Percentiles rank a stretch among this genome's conserved stretches.
phyloP scores from a whole-genome alignment of 92 coral and sea anemone species.

The Actinostola sp. region DNA sequence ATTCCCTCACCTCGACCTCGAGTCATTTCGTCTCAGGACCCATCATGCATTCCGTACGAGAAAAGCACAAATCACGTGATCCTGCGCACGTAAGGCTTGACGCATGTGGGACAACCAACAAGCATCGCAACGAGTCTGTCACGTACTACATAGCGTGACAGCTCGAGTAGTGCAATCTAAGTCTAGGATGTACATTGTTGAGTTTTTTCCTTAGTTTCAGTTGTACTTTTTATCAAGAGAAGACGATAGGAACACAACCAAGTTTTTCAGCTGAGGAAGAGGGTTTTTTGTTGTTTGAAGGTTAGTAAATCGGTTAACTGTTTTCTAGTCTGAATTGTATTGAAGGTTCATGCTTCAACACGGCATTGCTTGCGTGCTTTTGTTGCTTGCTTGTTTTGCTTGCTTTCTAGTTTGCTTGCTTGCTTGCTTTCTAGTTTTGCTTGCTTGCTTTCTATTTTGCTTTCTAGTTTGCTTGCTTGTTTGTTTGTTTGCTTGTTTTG shows the following conservation, averaged over 20 bases:
- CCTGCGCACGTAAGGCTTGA: conserved; percentile 66
- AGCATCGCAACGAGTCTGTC: conserved; percentile 43
- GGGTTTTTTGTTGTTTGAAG: conserved; percentile 75
- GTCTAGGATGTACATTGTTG: conserved; percentile 54
- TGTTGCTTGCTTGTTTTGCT: too few relatives aligned
- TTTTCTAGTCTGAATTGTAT: too few relatives aligned
- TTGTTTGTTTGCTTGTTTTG: too few relatives aligned
- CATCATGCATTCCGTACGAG: conserved; percentile 49
- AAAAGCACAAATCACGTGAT: conserved; percentile 46
- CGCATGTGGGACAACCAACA: conserved; percentile 69
- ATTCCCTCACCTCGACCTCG: conserved; percentile 51
- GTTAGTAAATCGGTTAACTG: conserved; percentile 24
- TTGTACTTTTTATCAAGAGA: conserved; percentile 61
- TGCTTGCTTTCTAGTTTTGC: too few relatives aligned
- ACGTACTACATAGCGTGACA: conserved; percentile 64
- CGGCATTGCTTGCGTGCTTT: too few relatives aligned
- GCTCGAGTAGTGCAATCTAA: conserved; percentile 62
- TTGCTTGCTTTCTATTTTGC: too few relatives aligned
- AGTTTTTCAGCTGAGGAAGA: conserved; percentile 84
- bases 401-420: too few relatives aligned
- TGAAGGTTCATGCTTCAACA: too few relatives aligned
- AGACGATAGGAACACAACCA: conserved; percentile 75
- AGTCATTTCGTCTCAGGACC: conserved; percentile 62
- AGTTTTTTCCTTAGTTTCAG: conserved; percentile 78
- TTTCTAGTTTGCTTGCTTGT: too few relatives aligned